Percentiles rank a stretch among this genome's conserved stretches.
These are phyloP conservation scores for Dicrostonyx torquatus DNA, from an alignment of 2,797 vertebrate genomes.

Conservation along the genomic window DNA sequence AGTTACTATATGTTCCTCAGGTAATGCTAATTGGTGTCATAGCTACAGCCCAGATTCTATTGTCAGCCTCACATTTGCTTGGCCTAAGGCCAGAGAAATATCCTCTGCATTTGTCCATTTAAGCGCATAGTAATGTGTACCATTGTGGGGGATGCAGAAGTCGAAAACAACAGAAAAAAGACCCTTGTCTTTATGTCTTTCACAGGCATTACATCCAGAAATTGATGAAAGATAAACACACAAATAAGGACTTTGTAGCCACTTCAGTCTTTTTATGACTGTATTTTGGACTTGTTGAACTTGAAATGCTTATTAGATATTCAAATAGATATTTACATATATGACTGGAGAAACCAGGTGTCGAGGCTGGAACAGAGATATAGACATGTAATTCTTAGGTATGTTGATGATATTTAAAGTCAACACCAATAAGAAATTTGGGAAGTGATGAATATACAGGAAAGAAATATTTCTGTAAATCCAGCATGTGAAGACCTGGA, in stretches of 20 bases:
- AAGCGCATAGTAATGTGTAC: neutral
- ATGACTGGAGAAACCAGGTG: neutral
- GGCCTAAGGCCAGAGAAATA: neutral
- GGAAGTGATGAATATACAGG: neutral
- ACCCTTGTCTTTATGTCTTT: neutral
- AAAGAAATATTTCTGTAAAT: neutral
- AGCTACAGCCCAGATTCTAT: neutral
- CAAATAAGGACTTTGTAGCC: neutral
- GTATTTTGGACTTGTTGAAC: neutral
- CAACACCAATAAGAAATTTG: neutral
- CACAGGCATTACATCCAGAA: neutral
- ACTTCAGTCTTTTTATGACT: neutral
- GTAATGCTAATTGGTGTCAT: neutral
- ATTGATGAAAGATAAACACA: neutral
- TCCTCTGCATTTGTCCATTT: too few relatives aligned
- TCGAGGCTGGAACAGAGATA: neutral
- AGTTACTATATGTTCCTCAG: neutral
- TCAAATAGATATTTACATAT: neutral
- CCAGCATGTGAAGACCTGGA: neutral
- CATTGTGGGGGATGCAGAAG: neutral
- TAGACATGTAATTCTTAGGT: neutral
- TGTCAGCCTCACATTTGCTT: neutral
- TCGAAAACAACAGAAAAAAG: neutral
- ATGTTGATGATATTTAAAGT: slow-evolving; percentile 13
- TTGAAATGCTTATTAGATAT: neutral